Evolutionary conservation across 2,888 invertebrate genomes (phyloP).

Genomic region (Eupithecia insigniata): DNA sequence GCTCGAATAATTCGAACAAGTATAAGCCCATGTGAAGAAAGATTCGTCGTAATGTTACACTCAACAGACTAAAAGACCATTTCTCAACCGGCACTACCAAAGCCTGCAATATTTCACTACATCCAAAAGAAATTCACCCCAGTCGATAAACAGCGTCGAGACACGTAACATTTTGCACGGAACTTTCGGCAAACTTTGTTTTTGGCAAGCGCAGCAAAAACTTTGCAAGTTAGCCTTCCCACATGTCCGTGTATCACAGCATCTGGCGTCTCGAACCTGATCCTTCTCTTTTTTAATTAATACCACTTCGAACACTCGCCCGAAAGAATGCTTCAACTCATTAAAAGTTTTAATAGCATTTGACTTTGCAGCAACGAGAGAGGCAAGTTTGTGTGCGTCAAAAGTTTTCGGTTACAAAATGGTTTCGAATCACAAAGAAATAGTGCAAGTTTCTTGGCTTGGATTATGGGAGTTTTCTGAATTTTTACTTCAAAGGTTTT

Average conservation of each 20-base stretch:
- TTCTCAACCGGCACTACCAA: conserved; percentile 21
- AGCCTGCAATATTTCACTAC: conserved; percentile 33
- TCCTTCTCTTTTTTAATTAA: conserved; percentile 81
- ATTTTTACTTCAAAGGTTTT: conserved; percentile 34
- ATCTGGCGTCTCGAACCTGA: conserved; percentile 64
- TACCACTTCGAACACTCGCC: conserved; percentile 80
- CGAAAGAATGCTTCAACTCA: conserved; percentile 82
- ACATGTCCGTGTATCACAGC: conserved; percentile 50
- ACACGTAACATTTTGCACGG: conserved; percentile 50
- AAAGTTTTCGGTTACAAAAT: conserved; percentile 63
- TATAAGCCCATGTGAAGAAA: not conserved
- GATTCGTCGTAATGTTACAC: conserved; percentile 3
- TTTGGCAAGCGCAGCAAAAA: conserved; percentile 54
- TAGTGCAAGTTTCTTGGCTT: conserved; percentile 49
- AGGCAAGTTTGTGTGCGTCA: conserved; percentile 72
- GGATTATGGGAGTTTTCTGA: conserved; percentile 36
- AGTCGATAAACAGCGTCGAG: conserved; percentile 43
- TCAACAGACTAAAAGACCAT: conserved; percentile 12
- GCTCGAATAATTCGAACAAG: not conserved
- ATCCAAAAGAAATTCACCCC: conserved; percentile 37
- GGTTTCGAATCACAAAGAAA: conserved; percentile 53
- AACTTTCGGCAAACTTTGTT: conserved; percentile 53
- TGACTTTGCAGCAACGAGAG: conserved; percentile 69
- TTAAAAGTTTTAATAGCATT: conserved; percentile 84
- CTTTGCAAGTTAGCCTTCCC: conserved; percentile 45